Base-by-base conservation (phyloP, 2,888 invertebrate genomes). In the Protula sp. region DNA sequence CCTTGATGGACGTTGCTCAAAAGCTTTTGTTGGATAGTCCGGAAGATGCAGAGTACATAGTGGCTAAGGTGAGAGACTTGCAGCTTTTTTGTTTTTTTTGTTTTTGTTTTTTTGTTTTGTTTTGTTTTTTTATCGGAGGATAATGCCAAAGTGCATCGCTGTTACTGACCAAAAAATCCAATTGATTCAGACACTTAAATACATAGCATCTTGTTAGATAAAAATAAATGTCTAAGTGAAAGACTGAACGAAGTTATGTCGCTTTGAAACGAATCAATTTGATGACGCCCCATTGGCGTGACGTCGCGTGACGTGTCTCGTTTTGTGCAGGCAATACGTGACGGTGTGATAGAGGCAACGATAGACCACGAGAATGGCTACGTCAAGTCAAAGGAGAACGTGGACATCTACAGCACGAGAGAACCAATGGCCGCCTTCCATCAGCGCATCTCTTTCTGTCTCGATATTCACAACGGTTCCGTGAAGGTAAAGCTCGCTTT, bases 41-140 rank as follows among this genome's bases (percentile, higher is more conserved):
- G 1, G 94, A 95, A 78, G 99, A 99, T 86, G 98, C 98, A 0
- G 99, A 99, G 81, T 99, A 95, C 77, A 97, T 99, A 79, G 97
- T 98, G 0, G 94, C 97, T 0, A 98, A 98, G 84, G 84, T 84
- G 67, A 52, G 30, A 54, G n/a, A n/a, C n/a, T n/a, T n/a, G n/a
- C 48, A 22, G 1, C 45, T 14, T 14, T 45, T 19, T 45, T 14
- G 45, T 14, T 19, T 45, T 45, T 45, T 19, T n/a, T n/a, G n/a
- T n/a, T n/a, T n/a, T n/a, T n/a, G n/a, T n/a, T n/a, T n/a, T n/a
- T n/a, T n/a, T n/a, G n/a, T n/a, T n/a, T n/a, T n/a, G n/a, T n/a
- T n/a, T n/a, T n/a, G n/a, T n/a, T n/a, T n/a, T n/a, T n/a, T 14
- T 45, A 45, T n/a, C n/a, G n/a, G n/a, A n/a, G n/a, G n/a, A n/a